These are phyloP conservation scores for Eugnorisma glareosa DNA, from an alignment of 2,888 invertebrate genomes.

Conservation along the genomic window DNA sequence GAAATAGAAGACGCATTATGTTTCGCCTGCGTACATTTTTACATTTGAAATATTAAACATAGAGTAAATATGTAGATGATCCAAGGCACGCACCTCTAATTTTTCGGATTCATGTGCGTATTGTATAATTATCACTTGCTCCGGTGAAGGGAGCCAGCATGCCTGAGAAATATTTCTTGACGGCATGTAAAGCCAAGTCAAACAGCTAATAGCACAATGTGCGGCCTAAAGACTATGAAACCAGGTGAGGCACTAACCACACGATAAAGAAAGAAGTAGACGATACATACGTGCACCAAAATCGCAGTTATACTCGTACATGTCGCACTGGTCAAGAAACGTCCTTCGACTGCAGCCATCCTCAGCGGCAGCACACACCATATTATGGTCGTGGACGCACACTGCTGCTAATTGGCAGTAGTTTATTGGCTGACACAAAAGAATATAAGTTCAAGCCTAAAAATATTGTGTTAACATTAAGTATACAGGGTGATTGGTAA, in stretches of 20 bases:
- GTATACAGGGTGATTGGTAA: too few species aligned
- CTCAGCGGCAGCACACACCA: constrained; percentile 77
- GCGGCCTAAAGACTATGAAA: too few species aligned
- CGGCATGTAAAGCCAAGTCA: too few species aligned
- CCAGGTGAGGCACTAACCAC: too few species aligned
- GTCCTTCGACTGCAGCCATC: constrained; percentile 77
- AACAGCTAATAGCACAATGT: too few species aligned
- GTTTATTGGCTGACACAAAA: constrained; percentile 76
- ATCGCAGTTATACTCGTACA: constrained; percentile 87
- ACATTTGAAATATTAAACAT: background rate
- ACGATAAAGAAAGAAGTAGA: too few species aligned
- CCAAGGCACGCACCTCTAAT: too few species aligned
- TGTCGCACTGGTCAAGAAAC: constrained; percentile 85
- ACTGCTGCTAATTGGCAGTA: constrained; percentile 80
- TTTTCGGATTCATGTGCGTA: too few species aligned
- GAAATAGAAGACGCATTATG: background rate
- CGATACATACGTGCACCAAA: constrained; percentile 78
- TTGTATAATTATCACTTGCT: too few species aligned
- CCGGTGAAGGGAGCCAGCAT: too few species aligned
- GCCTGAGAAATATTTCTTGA: too few species aligned
- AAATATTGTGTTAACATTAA: too few species aligned
- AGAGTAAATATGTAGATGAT: constrained; percentile 13
- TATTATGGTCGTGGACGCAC: constrained; percentile 80
- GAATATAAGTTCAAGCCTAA: background rate
- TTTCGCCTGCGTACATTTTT: background rate